Conservation (phyloP, 2,888 invertebrate genomes). For the Scaeva pyrastri region DNA sequence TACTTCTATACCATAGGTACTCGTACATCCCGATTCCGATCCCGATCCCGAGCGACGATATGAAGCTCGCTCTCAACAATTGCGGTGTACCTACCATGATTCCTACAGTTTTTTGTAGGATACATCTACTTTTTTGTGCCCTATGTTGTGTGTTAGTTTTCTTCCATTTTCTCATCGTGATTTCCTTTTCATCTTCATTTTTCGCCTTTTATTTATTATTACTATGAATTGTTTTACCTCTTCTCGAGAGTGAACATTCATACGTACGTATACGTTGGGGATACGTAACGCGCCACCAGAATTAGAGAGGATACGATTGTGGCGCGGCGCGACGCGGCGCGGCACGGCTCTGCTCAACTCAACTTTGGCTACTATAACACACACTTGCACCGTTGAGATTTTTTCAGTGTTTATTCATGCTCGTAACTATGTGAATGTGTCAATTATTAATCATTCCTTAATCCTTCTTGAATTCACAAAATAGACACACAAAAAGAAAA, state of each 20-base stretch:
- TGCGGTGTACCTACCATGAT: conserved; percentile 67
- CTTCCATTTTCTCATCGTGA: conserved; percentile 72
- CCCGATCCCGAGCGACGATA: conserved; percentile 38
- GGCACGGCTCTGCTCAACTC: conserved; percentile 46
- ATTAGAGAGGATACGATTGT: conserved; percentile 71
- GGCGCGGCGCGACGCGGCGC: conserved; percentile 58
- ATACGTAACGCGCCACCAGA: conserved; percentile 74
- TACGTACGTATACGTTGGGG: conserved; percentile 19
- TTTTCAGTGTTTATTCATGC: conserved; percentile 76
- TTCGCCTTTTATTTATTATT: conserved; percentile 76
- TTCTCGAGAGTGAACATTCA: conserved; percentile 63
- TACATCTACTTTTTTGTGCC: conserved; percentile 40
- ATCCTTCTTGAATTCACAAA: conserved; percentile 37
- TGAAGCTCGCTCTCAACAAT: conserved; percentile 67
- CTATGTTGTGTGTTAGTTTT: conserved; percentile 73
- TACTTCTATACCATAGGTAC: conserved; percentile 1
- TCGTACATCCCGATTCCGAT: no score
- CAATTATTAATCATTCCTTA: conserved; percentile 70
- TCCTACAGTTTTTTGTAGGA: conserved; percentile 38
- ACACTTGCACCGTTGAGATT: conserved; percentile 70
- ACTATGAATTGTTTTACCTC: conserved; percentile 76
- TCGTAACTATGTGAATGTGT: conserved; percentile 76
- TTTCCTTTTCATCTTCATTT: conserved; percentile 73
- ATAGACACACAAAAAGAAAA: background rate
- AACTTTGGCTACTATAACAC: conserved; percentile 62